phyloP scores from a whole-genome alignment of 2,888 invertebrate genomes.

The Campoletis raptor region DNA sequence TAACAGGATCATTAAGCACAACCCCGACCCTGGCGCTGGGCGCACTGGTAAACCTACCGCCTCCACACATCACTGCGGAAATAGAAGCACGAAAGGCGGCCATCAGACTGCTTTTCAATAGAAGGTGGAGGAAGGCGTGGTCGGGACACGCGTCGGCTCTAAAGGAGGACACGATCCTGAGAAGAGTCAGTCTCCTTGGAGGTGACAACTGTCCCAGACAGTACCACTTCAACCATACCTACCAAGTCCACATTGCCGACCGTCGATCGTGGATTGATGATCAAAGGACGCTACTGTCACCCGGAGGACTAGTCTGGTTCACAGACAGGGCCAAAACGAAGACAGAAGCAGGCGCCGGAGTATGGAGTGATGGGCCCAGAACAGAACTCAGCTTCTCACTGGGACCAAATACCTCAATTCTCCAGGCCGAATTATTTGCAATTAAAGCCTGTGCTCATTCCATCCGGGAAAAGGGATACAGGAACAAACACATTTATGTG shows the following conservation, averaged over 20 bases:
- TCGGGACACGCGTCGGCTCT: background rate
- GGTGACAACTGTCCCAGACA: background rate
- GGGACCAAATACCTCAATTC: too few relatives aligned
- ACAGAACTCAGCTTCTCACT: constrained; percentile 6
- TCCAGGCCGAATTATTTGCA: too few relatives aligned
- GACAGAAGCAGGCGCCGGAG: constrained; percentile 23
- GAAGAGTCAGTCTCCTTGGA: background rate
- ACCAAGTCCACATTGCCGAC: constrained; percentile 10
- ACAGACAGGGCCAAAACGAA: constrained; percentile 34
- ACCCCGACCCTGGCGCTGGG: constrained; percentile 30
- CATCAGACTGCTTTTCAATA: background rate
- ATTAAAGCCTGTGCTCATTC: too few relatives aligned
- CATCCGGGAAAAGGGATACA: background rate
- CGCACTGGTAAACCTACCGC: constrained; percentile 22
- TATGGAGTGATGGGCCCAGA: constrained; percentile 34
- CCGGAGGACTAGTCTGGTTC: constrained; percentile 33
- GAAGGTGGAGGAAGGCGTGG: background rate
- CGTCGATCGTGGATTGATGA: constrained; percentile 6
- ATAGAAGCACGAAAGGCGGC: background rate
- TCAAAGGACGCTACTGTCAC: background rate
- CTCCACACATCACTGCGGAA: background rate
- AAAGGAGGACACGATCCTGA: background rate
- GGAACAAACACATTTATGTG: too few relatives aligned
- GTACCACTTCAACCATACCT: constrained; percentile 22
- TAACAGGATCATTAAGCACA: constrained; percentile 51